Percentiles rank a stretch among this genome's conserved stretches.
These are phyloP conservation scores for Solen grandis DNA, from an alignment of 1,140 invertebrate species.

Conservation along the genomic window DNA sequence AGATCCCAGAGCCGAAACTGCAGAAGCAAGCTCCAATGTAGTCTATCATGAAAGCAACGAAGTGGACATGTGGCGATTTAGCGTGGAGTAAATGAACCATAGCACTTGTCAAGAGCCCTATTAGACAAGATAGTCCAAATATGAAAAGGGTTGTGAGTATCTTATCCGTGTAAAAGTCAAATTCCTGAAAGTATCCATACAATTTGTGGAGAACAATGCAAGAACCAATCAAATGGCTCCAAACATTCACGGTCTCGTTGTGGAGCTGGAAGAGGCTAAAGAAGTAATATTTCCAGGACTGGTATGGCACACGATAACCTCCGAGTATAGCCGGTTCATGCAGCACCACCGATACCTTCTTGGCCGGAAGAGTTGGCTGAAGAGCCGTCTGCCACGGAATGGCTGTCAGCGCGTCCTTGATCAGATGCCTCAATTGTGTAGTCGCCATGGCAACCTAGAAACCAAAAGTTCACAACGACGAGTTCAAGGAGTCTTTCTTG, in stretches of 20 bases:
- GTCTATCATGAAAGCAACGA: conserved; percentile 73
- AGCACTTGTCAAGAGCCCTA: conserved; percentile 62
- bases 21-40: conserved; percentile 75
- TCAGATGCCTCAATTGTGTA: not conserved
- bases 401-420: conserved; percentile 11
- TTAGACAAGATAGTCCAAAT: conserved; percentile 61
- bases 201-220: conserved; percentile 61
- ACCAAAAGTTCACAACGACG: too few species aligned
- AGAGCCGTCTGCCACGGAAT: conserved; percentile 49
- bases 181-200: conserved; percentile 55
- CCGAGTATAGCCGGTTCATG: conserved; percentile 73
- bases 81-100: conserved; percentile 74
- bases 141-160: conserved; percentile 62
- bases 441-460: conserved; percentile 17
- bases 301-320: conserved; percentile 72
- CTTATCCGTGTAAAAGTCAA: conserved; percentile 58
- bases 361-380: conserved; percentile 62
- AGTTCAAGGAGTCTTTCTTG: too few species aligned
- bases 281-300: conserved; percentile 76
- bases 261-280: conserved; percentile 77
- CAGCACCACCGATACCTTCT: conserved; percentile 68
- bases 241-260: conserved; percentile 79
- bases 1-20: conserved; percentile 69
- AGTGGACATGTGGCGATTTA: conserved; percentile 71
- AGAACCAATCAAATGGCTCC: conserved; percentile 77